These are phyloP conservation scores for Stenoptilia bipunctidactyla DNA, from an alignment of 2,888 invertebrate species.

Conservation along the genomic window DNA sequence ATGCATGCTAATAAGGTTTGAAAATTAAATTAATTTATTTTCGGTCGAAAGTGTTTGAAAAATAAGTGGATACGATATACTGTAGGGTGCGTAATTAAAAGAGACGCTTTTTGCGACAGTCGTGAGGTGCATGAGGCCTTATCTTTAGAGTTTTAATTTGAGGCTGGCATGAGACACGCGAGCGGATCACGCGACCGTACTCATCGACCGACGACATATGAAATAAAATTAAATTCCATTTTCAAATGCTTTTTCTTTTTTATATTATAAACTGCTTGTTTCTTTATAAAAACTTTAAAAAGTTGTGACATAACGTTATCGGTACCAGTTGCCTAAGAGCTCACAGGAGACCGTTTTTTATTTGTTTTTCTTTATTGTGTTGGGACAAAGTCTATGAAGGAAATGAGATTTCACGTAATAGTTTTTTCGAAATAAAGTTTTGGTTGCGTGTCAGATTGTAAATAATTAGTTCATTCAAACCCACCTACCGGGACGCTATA, in stretches of 20 bases:
- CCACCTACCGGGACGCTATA: slow-evolving; percentile 42
- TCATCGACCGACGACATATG: slow-evolving; percentile 32
- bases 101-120: slow-evolving; percentile 57
- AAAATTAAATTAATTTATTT: slow-evolving; percentile 26
- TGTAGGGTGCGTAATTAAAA: slow-evolving; percentile 68
- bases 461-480: slow-evolving; percentile 64
- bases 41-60: slow-evolving; percentile 52
- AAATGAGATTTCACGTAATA: slow-evolving; percentile 67
- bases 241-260: slow-evolving; percentile 50
- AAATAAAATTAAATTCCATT: slow-evolving; percentile 25
- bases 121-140: slow-evolving; percentile 65
- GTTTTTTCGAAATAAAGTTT: slow-evolving; percentile 47
- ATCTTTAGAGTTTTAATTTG: slow-evolving; percentile 66
- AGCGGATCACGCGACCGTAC: slow-evolving; percentile 58
- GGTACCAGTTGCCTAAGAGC: slow-evolving; percentile 23
- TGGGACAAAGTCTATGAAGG: slow-evolving; percentile 54
- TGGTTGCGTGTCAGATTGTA: slow-evolving; percentile 63
- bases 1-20: background rate
- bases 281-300: background rate
- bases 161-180: slow-evolving; percentile 62
- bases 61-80: slow-evolving; percentile 26
- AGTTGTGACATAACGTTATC: slow-evolving; percentile 12
- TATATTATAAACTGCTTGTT: background rate
- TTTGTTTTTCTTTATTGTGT: slow-evolving; percentile 32
- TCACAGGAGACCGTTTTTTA: slow-evolving; percentile 36